Evolutionary conservation across 2,113 vertebrate genomes (phyloP).

Genomic region (Romanogobio albipinnatus): DNA sequence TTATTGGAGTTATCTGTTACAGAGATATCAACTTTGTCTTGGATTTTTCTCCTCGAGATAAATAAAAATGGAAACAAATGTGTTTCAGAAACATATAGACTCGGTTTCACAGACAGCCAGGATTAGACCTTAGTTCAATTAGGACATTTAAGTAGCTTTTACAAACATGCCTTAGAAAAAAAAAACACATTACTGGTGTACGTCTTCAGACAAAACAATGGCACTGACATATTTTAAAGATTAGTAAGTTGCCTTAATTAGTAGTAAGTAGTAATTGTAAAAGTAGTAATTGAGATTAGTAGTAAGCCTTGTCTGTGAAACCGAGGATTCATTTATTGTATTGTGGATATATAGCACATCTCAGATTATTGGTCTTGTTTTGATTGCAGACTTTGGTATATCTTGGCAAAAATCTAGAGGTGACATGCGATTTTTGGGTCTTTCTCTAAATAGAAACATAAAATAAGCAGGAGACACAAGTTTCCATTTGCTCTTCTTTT

Average conservation of each 20-base stretch:
- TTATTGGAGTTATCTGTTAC: background rate
- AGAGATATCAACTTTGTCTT: background rate
- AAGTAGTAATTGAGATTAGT: too few species aligned
- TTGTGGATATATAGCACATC: background rate
- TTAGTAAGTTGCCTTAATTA: too few species aligned
- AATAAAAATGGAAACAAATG: background rate
- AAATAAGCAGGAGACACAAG: background rate
- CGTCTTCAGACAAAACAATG: too few species aligned
- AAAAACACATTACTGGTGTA: too few species aligned
- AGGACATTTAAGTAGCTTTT: too few species aligned
- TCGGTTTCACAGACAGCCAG: too few species aligned
- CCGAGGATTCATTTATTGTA: background rate
- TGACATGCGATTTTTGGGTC: background rate
- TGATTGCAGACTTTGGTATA: background rate
- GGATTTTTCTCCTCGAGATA: background rate
- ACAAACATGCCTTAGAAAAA: too few species aligned
- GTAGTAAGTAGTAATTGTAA: too few species aligned
- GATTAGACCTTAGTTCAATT: too few species aligned
- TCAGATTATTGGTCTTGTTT: background rate
- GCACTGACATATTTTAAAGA: too few species aligned
- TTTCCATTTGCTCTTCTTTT: background rate
- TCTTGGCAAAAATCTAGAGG: background rate
- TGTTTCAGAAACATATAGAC: background rate
- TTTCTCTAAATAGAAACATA: background rate
- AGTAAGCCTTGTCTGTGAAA: too few species aligned